Conservation (phyloP, 2,888 invertebrate genomes). For the Cerastoderma edule region DNA sequence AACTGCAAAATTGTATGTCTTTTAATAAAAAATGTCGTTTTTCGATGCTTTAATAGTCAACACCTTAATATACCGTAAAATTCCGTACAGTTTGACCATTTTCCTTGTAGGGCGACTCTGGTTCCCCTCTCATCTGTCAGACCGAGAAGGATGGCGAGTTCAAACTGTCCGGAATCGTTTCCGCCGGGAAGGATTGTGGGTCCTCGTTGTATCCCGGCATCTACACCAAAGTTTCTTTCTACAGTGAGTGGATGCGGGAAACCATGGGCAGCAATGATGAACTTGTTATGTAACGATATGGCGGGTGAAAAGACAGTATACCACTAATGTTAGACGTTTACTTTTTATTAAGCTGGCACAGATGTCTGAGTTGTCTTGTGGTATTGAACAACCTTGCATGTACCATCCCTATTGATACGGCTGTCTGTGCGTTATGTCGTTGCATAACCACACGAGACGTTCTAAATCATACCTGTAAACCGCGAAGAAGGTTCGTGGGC, state of each 20-base stretch:
- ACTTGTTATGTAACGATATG: too few species aligned
- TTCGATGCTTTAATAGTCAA: too few species aligned
- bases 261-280: constrained; percentile 48
- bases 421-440: neutral
- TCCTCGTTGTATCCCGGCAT: constrained; percentile 75
- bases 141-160: constrained; percentile 60
- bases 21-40: too few species aligned
- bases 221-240: constrained; percentile 72
- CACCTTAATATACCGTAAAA: too few species aligned
- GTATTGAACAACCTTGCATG: neutral
- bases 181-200: constrained; percentile 78
- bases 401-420: neutral
- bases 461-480: too few species aligned
- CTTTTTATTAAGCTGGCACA: neutral
- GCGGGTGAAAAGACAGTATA: too few species aligned
- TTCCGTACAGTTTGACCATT: too few species aligned
- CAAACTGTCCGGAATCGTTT: constrained; percentile 73
- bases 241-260: constrained; percentile 69
- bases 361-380: neutral
- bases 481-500: too few species aligned
- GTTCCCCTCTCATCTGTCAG: constrained; percentile 76
- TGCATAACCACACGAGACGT: too few species aligned
- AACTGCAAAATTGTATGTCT: too few species aligned
- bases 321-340: neutral
- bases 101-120: constrained; percentile 80